Base-by-base conservation (phyloP, 92 coral and sea anemone species). In the Muricea muricata region DNA sequence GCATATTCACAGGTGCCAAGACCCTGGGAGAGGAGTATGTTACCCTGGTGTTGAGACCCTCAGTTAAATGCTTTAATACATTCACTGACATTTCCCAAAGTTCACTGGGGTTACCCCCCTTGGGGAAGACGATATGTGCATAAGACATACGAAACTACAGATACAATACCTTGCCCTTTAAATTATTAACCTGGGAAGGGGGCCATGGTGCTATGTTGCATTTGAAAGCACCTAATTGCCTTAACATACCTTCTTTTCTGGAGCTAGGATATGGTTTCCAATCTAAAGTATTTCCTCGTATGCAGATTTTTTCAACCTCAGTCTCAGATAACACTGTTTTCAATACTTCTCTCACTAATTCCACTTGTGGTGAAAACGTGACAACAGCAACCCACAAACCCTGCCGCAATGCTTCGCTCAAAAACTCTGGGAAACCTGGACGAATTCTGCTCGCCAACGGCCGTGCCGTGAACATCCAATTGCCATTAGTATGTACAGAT, bases 381-480 rank as follows among this genome's bases (percentile, higher is more conserved):
- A 97, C 99, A 24, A 97, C 90, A 20, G 99, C 99, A 9, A 97
- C 91, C 73, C 84, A 86, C 7, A 97, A 47, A 4, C 90, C 85
- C 15, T 84, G 86, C 13, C 86, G 90, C 50, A 94, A 78, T 11
- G 91, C 98, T 21, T 86, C 85, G 1, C 79, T 66, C 70, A 97
- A 80, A 89, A 97, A 94, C 35, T 90, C 85, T 57, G 93, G 91
- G 82, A 97, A 97, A 15, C 94, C 90, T 9, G 99, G 97, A 1
- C 99, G 97, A 31, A 97, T 97, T 68, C 93, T 89, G 15, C 91
- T 87, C 31, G 90, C 95, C 40, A 97, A 87, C 58, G 86, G 89
- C 24, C 91, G 89, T 33, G 94, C 89, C 0, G 99, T 92, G 85
- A 97, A 97, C 74, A 91, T 97, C 99, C 99, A 97, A 26, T 21